phyloP scores from a whole-genome alignment of 1,140 invertebrate genomes.

The Callitettix versicolor region DNA sequence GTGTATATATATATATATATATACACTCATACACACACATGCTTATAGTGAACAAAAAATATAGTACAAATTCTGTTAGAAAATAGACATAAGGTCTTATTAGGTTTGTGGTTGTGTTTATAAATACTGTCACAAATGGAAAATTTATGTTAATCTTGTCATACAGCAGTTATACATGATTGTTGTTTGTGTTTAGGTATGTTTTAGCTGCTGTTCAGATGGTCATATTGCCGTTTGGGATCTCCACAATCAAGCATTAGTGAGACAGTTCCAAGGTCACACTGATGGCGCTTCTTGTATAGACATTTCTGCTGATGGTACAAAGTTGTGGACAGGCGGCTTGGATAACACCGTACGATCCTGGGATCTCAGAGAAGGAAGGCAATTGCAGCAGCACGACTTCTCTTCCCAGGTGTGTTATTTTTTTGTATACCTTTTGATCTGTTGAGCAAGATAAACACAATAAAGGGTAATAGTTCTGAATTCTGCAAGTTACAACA shows the following conservation, averaged over 20 bases:
- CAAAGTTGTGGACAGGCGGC: slow-evolving; percentile 92
- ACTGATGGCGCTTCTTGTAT: slow-evolving; percentile 95
- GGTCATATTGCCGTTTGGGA: slow-evolving; percentile 97
- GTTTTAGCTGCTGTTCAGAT: slow-evolving; percentile 95
- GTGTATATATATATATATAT: too few relatives aligned
- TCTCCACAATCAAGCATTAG: slow-evolving; percentile 84
- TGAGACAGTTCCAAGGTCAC: slow-evolving; percentile 88
- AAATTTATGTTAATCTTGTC: too few relatives aligned
- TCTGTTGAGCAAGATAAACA: too few relatives aligned
- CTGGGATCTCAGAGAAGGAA: slow-evolving; percentile 86
- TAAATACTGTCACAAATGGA: too few relatives aligned
- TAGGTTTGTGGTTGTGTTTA: too few relatives aligned
- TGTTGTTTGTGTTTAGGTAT: slow-evolving; percentile 38
- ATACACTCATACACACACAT: too few relatives aligned
- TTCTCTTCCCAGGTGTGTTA: slow-evolving; percentile 68
- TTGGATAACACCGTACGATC: slow-evolving; percentile 90
- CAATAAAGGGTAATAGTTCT: too few relatives aligned
- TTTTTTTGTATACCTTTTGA: neutral
- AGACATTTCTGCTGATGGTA: slow-evolving; percentile 90
- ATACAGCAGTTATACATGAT: too few relatives aligned
- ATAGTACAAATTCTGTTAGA: too few relatives aligned
- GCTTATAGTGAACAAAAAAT: too few relatives aligned
- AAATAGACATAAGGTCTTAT: too few relatives aligned
- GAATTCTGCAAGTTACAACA: too few relatives aligned
- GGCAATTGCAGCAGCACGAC: slow-evolving; percentile 81